Evolutionary conservation across 2,888 invertebrate species (phyloP).

Genomic region (Caprella mutica): DNA sequence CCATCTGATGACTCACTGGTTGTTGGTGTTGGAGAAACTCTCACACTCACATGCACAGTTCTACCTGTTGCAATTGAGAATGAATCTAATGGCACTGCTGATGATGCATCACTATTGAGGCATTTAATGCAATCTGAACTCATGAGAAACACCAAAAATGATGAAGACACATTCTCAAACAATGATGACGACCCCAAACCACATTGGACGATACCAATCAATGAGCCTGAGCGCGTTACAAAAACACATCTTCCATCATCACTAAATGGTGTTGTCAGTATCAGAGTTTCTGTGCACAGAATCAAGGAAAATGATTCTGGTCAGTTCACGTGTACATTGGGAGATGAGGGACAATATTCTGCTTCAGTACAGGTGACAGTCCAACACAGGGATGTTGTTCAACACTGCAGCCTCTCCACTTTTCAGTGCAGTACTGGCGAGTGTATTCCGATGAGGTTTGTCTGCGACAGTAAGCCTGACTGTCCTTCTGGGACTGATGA

Average conservation of each 20-base stretch:
- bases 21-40: slow-evolving; percentile 1
- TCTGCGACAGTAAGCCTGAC: slow-evolving; percentile 4
- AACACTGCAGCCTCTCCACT: slow-evolving; percentile 1
- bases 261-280: background rate
- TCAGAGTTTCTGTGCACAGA: background rate
- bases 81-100: too few species aligned
- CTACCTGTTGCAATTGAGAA: background rate
- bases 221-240: too few species aligned
- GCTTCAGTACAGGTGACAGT: too few species aligned
- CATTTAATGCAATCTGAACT: too few species aligned
- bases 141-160: too few species aligned
- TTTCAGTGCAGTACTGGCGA: slow-evolving; percentile 10
- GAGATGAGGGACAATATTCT: too few species aligned
- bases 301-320: background rate
- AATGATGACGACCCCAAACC: too few species aligned
- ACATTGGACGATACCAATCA: too few species aligned
- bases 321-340: too few species aligned
- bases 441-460: slow-evolving; percentile 5
- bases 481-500: slow-evolving; percentile 1
- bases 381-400: slow-evolving; percentile 5
- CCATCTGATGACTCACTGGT: slow-evolving; percentile 2
- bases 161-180: too few species aligned
- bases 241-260: too few species aligned
- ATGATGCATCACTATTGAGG: too few species aligned
- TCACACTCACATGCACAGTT: background rate